Evolutionary conservation across 2,888 invertebrate genomes (phyloP).

Genomic region (Plebejus melissa): DNA sequence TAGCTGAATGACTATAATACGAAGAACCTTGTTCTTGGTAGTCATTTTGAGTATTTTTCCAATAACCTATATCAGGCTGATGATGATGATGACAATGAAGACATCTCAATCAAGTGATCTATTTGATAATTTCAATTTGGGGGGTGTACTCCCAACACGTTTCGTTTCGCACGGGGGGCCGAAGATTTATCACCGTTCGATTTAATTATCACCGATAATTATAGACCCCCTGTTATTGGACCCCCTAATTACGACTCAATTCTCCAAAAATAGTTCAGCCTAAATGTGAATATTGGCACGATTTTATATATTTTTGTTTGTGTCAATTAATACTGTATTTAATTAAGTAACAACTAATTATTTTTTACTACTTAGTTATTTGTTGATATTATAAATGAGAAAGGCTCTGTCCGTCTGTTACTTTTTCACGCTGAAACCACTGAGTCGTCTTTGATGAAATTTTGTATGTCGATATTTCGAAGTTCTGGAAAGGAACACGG

Average conservation of each 20-base stretch:
- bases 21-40: too few species aligned
- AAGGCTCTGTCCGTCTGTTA: too few species aligned
- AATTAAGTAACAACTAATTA: too few species aligned
- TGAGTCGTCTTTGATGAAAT: too few species aligned
- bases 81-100: neutral
- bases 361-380: too few species aligned
- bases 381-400: too few species aligned
- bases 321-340: neutral
- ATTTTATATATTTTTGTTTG: neutral
- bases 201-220: constrained; percentile 63
- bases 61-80: neutral
- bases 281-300: neutral
- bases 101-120: constrained; percentile 10
- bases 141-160: constrained; percentile 50
- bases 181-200: constrained; percentile 63
- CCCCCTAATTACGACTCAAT: constrained; percentile 38
- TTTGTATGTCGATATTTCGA: too few species aligned
- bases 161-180: constrained; percentile 58
- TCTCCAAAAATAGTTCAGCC: constrained; percentile 7
- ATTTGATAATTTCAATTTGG: constrained; percentile 44
- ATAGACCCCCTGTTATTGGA: constrained; percentile 40
- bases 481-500: too few species aligned
- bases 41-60: neutral
- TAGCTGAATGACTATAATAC: too few species aligned
- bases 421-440: too few species aligned